Evolutionary conservation across 2,797 vertebrate species (phyloP).

Genomic region (Buphagus erythrorhynchus): DNA sequence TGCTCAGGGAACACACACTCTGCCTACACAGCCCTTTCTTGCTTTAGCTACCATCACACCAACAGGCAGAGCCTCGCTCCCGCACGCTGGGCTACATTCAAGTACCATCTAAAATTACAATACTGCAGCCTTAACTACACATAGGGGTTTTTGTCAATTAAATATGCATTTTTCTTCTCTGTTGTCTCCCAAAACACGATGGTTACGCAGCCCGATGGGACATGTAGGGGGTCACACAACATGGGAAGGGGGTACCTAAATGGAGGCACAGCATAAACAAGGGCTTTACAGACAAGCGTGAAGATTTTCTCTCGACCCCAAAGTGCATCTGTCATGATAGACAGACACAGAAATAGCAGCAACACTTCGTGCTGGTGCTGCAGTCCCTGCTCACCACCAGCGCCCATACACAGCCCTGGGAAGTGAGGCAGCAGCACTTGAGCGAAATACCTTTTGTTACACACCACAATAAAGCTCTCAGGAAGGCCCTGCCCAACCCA

Average conservation of each 20-base stretch:
- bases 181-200: background rate
- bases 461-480: background rate
- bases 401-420: background rate
- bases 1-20: accelerated
- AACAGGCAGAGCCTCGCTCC: background rate
- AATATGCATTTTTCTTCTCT: background rate
- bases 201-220: accelerated
- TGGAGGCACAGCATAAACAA: background rate
- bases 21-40: background rate
- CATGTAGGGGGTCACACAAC: background rate
- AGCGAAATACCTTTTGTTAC: slow-evolving; percentile 21
- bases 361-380: background rate
- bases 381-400: background rate
- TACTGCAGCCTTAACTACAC: background rate
- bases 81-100: background rate
- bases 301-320: background rate
- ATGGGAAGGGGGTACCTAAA: background rate
- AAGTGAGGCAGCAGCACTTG: background rate
- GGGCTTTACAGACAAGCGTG: background rate
- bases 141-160: background rate
- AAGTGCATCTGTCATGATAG: background rate
- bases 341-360: background rate
- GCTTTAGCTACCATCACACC: background rate
- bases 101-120: background rate
- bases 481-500: background rate